Base-by-base conservation (phyloP, 2,888 invertebrate genomes). In the Marronus borbonicus region DNA sequence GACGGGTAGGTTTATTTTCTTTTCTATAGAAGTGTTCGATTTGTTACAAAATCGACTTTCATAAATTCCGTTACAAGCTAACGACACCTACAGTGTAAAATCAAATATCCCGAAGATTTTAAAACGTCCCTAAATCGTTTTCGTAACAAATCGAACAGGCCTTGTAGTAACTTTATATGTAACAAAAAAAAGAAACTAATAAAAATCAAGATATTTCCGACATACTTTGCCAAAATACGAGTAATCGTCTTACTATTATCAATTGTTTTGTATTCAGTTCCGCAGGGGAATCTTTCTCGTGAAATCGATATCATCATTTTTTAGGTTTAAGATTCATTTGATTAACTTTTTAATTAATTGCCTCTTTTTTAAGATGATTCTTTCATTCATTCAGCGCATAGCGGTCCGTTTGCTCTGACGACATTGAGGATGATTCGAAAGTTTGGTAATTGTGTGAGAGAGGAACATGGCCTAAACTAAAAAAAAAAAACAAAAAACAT, bases 401-500 rank as follows among this genome's bases (percentile, higher is more conserved):
- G 2, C 8, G 8, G 8, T 44, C 44, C 44, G 44, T 44, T 44
- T 44, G 44, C 44, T 8, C 44, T 44, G 24, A 52, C 10, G 55
- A 58, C 8, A 17, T 8, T 36, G 36, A 64, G n/a, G 12, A 44
- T 4, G 66, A 20, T 3, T 66, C 36, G 17, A 36, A 28, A 31
- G 69, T 66, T 44, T 17, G 50, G 44, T 44, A 44, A 44, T 20
- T 24, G 44, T 76, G 74, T 78, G 77, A 80, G 80, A 80, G 80
- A 82, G 82, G 80, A 84, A 76, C 58, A 85, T 82, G 85, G 86
- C 85, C 86, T 85, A 85, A 66, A 39, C 31, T 28, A 64, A 44
- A 24, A 24, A 24, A 66, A 66, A 66, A 39, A 36, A 4, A 44
- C 44, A 49, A 20, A 66, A 83, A 76, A 79, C 80, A 81, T 80